Conservation (phyloP, 2,113 vertebrate genomes). For the Ivindomyrus marchei region DNA sequence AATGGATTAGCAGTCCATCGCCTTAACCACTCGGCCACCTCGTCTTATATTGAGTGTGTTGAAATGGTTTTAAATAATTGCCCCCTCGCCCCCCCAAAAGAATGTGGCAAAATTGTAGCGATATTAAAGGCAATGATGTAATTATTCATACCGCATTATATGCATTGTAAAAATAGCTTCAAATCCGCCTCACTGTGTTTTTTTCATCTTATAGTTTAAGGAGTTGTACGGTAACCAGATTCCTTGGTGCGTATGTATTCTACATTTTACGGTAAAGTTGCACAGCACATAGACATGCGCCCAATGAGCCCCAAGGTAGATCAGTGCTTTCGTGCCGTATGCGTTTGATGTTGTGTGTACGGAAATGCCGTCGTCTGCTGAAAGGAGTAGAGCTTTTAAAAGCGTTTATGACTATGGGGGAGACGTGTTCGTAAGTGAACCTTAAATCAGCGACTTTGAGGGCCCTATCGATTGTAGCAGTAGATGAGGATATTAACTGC, state of each 20-base stretch:
- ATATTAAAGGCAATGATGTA: background rate
- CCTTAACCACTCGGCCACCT: slow-evolving; percentile 39
- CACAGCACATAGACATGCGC: slow-evolving; percentile 42
- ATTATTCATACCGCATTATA: background rate
- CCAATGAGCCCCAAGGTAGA: slow-evolving; percentile 1
- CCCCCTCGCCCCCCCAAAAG: too few relatives aligned
- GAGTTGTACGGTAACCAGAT: background rate
- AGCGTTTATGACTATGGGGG: background rate
- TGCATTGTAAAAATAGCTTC: background rate
- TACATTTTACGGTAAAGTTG: slow-evolving; percentile 34
- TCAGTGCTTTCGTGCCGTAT: slow-evolving; percentile 31
- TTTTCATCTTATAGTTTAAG: background rate
- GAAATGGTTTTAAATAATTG: background rate
- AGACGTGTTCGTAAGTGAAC: background rate
- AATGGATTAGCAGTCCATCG: slow-evolving; percentile 41
- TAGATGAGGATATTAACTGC: background rate
- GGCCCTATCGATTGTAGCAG: background rate
- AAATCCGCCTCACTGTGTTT: background rate
- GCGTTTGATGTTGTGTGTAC: slow-evolving; percentile 20
- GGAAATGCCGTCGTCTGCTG: slow-evolving; percentile 16
- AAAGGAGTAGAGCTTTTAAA: background rate
- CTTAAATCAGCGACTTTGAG: background rate
- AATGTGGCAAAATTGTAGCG: background rate
- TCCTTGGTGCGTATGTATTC: slow-evolving; percentile 19
- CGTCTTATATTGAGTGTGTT: background rate